Base-by-base conservation (phyloP, 1,140 invertebrate genomes). In the Dufourea novaeangliae region DNA sequence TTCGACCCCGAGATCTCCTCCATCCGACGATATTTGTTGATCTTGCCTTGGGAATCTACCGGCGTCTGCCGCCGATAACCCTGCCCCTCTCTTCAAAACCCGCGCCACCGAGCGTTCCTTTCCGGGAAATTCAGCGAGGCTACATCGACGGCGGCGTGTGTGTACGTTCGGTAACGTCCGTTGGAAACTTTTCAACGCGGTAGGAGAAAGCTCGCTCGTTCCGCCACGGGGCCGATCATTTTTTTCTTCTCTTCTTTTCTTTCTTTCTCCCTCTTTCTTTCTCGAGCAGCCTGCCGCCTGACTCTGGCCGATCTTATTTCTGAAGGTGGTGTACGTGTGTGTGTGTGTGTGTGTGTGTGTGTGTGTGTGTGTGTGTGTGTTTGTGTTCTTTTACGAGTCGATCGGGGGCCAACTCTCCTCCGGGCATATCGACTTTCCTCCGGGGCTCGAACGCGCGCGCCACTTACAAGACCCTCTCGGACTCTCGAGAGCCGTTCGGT, bases 371-470 rank as follows among this genome's bases (percentile, higher is more conserved):
- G n/a, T n/a, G n/a, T n/a, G n/a, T n/a, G n/a, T n/a, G n/a, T n/a
- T n/a, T n/a, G n/a, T n/a, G n/a, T 76, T 59, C 73, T 69, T 76
- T 76, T 76, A 76, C 73, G 66, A 69, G 39, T 37, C 39, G 73
- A 69, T 62, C 73, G 61, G 71, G 27, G 27, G 62, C 46, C 46
- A 74, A 74, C 62, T 56, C 50, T 34, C n/a, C n/a, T n/a, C n/a
- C n/a, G n/a, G 34, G 39, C 46, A 41, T 76, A 76, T 76, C 73
- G 73, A 76, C 73, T 76, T 76, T 76, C 73, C 64, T 56, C 29
- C 66, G 3, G 37, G 52, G 52, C 73, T 59, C 73, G n/a, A n/a
- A n/a, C n/a, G n/a, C n/a, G n/a, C n/a, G 29, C 22, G 64, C 64
- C 73, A 69, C 67, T 76, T 69, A 69, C 73, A 8, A 54, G 69